These are phyloP conservation scores for Lysandra bellargus DNA, from an alignment of 2,888 invertebrate species.

Conservation along the genomic window DNA sequence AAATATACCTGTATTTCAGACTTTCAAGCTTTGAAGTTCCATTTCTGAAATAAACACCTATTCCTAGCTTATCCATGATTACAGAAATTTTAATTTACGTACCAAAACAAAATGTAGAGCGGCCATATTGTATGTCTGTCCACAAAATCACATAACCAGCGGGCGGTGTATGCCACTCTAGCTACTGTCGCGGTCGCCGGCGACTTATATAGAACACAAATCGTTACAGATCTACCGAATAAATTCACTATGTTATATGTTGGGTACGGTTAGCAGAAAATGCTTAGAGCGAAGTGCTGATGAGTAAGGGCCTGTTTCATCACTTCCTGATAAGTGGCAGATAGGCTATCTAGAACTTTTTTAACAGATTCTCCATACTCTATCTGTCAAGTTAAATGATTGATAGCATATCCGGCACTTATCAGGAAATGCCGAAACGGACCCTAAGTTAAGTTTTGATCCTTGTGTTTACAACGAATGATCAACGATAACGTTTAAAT, in stretches of 20 bases:
- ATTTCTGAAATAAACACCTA: no score
- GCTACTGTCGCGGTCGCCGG: conserved; percentile 30
- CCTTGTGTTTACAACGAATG: not conserved
- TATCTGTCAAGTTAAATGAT: no score
- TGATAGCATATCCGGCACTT: no score
- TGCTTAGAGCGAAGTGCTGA: not conserved
- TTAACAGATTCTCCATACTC: no score
- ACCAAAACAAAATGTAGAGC: conserved; percentile 45
- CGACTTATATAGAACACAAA: conserved; percentile 47
- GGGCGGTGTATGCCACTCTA: conserved; percentile 45
- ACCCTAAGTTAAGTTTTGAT: not conserved
- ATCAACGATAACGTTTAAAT: no score
- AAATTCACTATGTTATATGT: conserved; percentile 23
- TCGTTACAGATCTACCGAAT: conserved; percentile 32
- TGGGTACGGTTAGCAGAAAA: not conserved
- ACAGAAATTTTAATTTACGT: conserved; percentile 34
- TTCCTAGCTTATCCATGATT: no score
- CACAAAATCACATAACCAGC: conserved; percentile 51
- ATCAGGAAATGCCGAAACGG: no score
- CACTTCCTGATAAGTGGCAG: no score
- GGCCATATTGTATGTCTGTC: conserved; percentile 45
- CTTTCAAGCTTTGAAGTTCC: no score
- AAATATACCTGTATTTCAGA: no score
- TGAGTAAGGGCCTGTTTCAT: no score
- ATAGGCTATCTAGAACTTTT: no score